Evolutionary conservation across 2,888 invertebrate species (phyloP).

Genomic region (Pilophorus perplexus): DNA sequence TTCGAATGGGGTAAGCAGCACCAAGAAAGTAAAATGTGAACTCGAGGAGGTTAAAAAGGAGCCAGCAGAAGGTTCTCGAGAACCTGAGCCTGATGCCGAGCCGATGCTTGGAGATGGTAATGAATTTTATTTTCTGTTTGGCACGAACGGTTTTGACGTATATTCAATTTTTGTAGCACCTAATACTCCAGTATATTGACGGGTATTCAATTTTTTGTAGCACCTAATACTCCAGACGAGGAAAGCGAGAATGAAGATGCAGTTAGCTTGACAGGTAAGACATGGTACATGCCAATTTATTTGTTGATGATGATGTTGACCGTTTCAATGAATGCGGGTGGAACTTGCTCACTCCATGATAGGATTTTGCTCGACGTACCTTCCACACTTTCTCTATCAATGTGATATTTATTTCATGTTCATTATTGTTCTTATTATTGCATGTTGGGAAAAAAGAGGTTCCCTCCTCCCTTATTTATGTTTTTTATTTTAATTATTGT

Average conservation of each 20-base stretch:
- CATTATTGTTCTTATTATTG: slow-evolving; percentile 49
- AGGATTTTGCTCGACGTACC: neutral
- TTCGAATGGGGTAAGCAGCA: slow-evolving; percentile 33
- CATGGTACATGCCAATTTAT: neutral
- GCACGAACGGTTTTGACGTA: too few species aligned
- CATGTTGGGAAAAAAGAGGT: too few species aligned
- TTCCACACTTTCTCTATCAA: neutral
- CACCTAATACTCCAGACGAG: too few species aligned
- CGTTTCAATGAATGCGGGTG: too few species aligned
- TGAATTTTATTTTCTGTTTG: too few species aligned
- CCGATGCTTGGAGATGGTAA: too few species aligned
- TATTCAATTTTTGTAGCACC: too few species aligned
- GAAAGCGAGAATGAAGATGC: slow-evolving; percentile 27
- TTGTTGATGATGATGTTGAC: neutral
- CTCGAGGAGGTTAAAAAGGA: slow-evolving; percentile 5
- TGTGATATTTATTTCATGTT: neutral
- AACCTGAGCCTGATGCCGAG: neutral
- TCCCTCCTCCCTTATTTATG: too few species aligned
- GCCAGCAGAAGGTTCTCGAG: neutral
- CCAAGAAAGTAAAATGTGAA: slow-evolving; percentile 24
- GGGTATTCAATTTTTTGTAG: too few species aligned
- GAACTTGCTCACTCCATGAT: too few species aligned
- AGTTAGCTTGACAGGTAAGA: slow-evolving; percentile 3
- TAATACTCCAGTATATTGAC: too few species aligned
- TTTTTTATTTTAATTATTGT: too few species aligned